Evolutionary conservation across 2,797 vertebrate genomes (phyloP).

Genomic region (Neopelma chrysocephalum): DNA sequence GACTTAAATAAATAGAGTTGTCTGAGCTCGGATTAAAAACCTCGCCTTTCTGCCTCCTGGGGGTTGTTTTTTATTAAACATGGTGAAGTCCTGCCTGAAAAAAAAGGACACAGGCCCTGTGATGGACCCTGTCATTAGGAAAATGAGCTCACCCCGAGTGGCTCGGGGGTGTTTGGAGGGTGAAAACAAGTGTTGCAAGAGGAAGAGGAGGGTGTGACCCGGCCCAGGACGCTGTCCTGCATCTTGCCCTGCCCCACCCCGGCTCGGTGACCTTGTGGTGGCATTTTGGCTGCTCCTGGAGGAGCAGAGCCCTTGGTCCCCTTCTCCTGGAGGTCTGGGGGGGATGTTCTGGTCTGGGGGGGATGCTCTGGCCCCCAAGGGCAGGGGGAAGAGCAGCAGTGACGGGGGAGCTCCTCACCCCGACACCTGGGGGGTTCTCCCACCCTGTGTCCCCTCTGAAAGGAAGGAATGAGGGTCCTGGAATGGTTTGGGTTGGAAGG

Average conservation of each 20-base stretch:
- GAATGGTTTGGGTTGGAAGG: not conserved
- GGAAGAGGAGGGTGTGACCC: not conserved
- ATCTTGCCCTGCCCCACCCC: not conserved
- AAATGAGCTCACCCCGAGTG: not conserved
- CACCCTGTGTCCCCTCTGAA: not conserved
- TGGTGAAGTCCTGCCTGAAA: not conserved
- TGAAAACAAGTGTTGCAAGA: not conserved
- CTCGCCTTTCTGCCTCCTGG: not conserved
- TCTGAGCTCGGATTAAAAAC: not conserved
- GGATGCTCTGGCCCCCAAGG: accelerated
- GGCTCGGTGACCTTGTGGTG: not conserved
- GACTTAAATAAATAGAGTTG: slow-evolving; percentile 3
- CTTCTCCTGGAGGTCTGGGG: not conserved
- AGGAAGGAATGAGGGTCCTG: not conserved
- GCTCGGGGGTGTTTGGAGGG: not conserved
- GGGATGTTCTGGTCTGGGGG: too few species aligned
- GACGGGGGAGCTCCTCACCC: accelerated
- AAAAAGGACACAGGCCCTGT: not conserved
- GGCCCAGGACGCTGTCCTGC: not conserved
- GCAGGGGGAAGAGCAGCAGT: not conserved
- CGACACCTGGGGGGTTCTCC: not conserved
- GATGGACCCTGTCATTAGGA: not conserved
- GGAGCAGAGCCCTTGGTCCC: not conserved
- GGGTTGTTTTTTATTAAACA: not conserved
- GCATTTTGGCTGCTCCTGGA: accelerated